Base-by-base conservation (phyloP, 2,888 invertebrate species). In the Archips crataeganus region DNA sequence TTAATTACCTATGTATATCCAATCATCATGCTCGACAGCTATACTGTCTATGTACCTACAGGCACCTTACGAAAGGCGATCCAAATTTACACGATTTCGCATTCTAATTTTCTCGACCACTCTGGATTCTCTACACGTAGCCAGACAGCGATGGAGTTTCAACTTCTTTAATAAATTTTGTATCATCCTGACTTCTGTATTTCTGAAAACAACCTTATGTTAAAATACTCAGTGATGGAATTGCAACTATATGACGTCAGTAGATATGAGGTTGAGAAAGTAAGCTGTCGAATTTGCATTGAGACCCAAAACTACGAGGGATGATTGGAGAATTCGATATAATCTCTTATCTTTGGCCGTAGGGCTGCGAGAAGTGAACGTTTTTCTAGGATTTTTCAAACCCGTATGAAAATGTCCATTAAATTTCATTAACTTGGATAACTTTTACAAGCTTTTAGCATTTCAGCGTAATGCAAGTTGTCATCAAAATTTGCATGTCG, bases 321-420 rank as follows among this genome's bases (percentile, higher is more conserved):
- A 45, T 63, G 45, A 47, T 63, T 63, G 45, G 62, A 4, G 62
- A 62, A 62, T 42, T 11, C 45, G 62, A 63, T 45, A 32, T 13
- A 47, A 61, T 61, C 61, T 61, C n/a, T 61, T 42, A n/a, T n/a
- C n/a, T n/a, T n/a, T n/a, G n/a, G n/a, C n/a, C n/a, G n/a, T n/a
- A n/a, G n/a, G n/a, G n/a, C n/a, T n/a, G n/a, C n/a, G n/a, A 63
- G 15, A 32, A 42, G 62, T 34, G 13, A 34, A 59, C 34, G 34
- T 34, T 59, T 59, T 59, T 34, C 34, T 11, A 34, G 23, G 8
- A 8, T 2, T 54, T 8, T 49, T 23, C 51, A 2, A 13, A 23
- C 23, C 51, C 8, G 51, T 23, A 54, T 54, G n/a, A 47, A 23
- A 23, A 0, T 2, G 23, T 8, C 3, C 5, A 49, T 49, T 49